Base-by-base conservation (phyloP, 2,113 vertebrate genomes). In the Sinocyclocheilus anophthalmus region DNA sequence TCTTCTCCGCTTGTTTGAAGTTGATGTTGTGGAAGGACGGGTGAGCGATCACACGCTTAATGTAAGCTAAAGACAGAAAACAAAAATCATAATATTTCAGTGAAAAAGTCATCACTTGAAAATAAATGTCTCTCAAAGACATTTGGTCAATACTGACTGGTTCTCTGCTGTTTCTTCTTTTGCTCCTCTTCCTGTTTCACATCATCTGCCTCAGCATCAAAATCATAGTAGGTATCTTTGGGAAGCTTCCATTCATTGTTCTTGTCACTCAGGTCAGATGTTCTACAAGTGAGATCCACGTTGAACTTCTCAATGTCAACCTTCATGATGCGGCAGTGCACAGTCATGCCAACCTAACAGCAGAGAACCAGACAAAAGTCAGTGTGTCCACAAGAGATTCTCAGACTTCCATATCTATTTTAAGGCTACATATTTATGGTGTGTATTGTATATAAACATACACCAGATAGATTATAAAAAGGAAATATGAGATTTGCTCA, bases 11-110 rank as follows among this genome's bases (percentile, higher is more conserved):
- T 94, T 99, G 97, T 93, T 98, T 99, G 92, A 99, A 99, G 93
- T 98, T 99, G 84, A 99, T 99, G 90, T 99, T 99, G 95, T 99
- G 97, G 96, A 99, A 99, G 89, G 98, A 99, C 0, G 98, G 98
- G 87, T 99, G 98, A 88, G 97, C 98, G 22, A 99, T 99, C 73
- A 99, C 98, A 73, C 98, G 95, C 91, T 99, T 99, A 92, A 99
- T 99, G 86, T 99, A 99, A 0, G 97, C 98, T 99, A 89, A 14
- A 65, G 83, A 81, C 26, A 69, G 30, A 82, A 65, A 26, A 67
- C 8, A 1, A 50, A 67, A 61, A 3, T 45, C 37, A 63, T 24
- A 20, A 42, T 42, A 42, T 8, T 42, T 42, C 42, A 42, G 42
- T 8, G 42, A 45, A 45, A 42, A 45, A 45, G 42, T 45, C 9